Base-by-base conservation (phyloP, 2,113 vertebrate genomes). In the Scopus umbretta region DNA sequence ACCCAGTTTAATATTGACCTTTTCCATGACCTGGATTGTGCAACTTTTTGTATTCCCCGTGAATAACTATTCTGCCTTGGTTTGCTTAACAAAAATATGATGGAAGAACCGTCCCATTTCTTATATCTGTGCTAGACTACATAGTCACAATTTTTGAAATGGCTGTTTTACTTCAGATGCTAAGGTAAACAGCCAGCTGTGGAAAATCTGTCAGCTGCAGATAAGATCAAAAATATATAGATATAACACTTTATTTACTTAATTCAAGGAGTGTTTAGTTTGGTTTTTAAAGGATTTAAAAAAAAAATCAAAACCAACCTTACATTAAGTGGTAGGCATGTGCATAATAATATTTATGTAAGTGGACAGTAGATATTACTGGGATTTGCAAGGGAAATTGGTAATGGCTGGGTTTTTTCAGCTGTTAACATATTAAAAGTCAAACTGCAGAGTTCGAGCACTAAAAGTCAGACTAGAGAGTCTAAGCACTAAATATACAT, bases 271-370 rank as follows among this genome's bases (percentile, higher is more conserved):
- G 12, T 34, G 19, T 42, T 52, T 53, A 13, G 6, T 74, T 89
- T 82, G 14, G 7, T 82, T 82, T 68, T 45, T 75, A 36, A 71
- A 56, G 49, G 36, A 50, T 49, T 5, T 42, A 47, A 55, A 34
- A 45, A 50, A 82, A 26, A 32, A 1, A 0, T 3, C n/a, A n/a
- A n/a, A n/a, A n/a, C n/a, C n/a, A n/a, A n/a, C 13, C 26, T 62
- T 62, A 36, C 4, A 13, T 26, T n/a, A 62, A 56, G 42, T 36
- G 9, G 16, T 40, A 47, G n/a, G 30, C 30, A 70, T 25, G 16
- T 70, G 55, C 29, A 17, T 40, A 36, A 14, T 43, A 68, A 55
- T 36, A 36, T 55, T 78, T 42, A 21, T 56, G 17, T 71, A 76
- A 47, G 20, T 40, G 18, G 20, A 22, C 30, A 17, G 34, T 73